phyloP scores from a whole-genome alignment of 2,797 vertebrate genomes.

The Astyanax mexicanus region DNA sequence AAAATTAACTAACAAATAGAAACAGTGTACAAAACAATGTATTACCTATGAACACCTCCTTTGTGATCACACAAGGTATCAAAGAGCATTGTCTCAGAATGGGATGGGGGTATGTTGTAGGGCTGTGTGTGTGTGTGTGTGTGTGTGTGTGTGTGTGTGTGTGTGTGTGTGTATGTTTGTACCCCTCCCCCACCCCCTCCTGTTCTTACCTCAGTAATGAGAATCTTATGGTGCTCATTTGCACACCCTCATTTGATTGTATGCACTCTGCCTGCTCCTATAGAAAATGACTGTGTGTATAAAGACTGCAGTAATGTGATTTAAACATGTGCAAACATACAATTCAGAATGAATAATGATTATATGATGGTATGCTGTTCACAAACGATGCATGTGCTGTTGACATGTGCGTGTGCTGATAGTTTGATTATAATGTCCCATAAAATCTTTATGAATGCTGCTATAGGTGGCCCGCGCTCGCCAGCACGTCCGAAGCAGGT shows the following conservation, averaged over 20 bases:
- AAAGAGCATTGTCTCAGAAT: constrained; percentile 28
- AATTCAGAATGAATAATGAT: neutral
- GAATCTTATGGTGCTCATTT: constrained; percentile 49
- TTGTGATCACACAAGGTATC: constrained; percentile 1
- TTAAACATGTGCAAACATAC: neutral
- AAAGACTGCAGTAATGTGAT: neutral
- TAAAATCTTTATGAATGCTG: neutral
- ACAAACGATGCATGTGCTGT: neutral
- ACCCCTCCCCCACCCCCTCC: constrained; percentile 40
- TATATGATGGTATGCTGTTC: neutral
- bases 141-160: constrained; percentile 32
- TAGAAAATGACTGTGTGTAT: neutral
- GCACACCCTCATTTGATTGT: constrained; percentile 38
- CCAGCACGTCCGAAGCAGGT: neutral
- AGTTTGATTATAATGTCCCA: constrained; percentile 17
- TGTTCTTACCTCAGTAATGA: constrained; percentile 48
- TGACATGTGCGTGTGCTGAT: neutral
- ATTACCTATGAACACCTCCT: neutral
- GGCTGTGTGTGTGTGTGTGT: constrained; percentile 29
- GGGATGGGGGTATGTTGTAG: constrained; percentile 13
- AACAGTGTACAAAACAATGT: no score
- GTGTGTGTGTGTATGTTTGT: constrained; percentile 15
- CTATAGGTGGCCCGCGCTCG: neutral
- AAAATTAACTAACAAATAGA: no score
- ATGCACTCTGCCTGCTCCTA: neutral